Conservation (phyloP, 2,113 vertebrate species). For the Condylura cristata region DNA sequence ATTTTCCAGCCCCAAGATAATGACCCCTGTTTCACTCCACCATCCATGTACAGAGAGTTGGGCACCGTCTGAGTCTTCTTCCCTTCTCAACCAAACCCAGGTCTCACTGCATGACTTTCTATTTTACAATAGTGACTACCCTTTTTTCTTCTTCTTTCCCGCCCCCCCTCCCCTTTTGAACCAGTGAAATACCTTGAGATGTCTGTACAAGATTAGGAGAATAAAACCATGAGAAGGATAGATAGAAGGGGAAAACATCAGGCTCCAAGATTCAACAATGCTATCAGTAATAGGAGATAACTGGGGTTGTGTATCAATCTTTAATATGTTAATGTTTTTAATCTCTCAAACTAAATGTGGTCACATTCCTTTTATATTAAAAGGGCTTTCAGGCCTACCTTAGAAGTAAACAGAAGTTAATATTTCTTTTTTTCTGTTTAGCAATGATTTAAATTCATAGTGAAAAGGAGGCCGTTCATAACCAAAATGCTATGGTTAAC, state of each 20-base stretch:
- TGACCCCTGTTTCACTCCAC: background rate
- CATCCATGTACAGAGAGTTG: no score
- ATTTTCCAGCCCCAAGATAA: background rate
- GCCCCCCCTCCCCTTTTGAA: background rate
- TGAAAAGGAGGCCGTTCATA: constrained; percentile 35
- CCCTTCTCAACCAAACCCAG: background rate
- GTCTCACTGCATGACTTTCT: background rate
- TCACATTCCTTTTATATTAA: background rate
- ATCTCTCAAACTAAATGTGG: background rate
- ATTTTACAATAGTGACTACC: background rate
- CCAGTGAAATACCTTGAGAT: background rate
- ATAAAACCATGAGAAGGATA: constrained; percentile 3
- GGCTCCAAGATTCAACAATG: background rate
- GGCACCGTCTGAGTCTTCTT: background rate
- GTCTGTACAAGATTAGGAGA: background rate
- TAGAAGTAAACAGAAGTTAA: constrained; percentile 9
- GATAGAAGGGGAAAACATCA: background rate
- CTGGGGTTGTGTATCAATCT: background rate
- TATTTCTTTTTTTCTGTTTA: constrained; percentile 32
- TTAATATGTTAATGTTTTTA: background rate
- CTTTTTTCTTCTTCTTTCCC: background rate
- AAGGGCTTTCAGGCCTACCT: background rate
- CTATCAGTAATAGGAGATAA: background rate
- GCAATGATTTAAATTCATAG: constrained; percentile 41
- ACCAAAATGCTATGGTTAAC: constrained; percentile 50